phyloP scores from a whole-genome alignment of 2,888 invertebrate genomes.

The Isoperla grammatica region DNA sequence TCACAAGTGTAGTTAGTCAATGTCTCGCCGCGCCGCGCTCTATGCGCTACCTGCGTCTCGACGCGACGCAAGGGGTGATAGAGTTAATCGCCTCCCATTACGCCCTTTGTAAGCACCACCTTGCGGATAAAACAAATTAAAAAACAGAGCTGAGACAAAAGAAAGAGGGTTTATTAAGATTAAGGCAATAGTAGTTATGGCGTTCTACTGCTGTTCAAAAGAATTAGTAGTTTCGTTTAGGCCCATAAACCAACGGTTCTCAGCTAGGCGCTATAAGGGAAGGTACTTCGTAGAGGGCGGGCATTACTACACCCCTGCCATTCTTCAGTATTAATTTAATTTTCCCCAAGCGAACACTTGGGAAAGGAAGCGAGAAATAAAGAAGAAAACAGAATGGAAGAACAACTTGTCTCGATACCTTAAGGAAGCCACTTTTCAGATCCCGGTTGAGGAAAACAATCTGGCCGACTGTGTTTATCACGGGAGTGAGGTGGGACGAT shows the following conservation, averaged over 20 bases:
- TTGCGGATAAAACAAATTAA: slow-evolving; percentile 20
- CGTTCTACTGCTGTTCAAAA: slow-evolving; percentile 13
- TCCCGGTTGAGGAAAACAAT: neutral
- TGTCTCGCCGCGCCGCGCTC: no score
- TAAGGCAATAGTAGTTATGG: slow-evolving; percentile 20
- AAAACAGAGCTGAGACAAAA: slow-evolving; percentile 11
- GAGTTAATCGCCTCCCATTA: slow-evolving; percentile 13
- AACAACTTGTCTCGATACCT: slow-evolving; percentile 20
- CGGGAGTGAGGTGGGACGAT: no score
- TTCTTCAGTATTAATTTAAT: slow-evolving; percentile 25
- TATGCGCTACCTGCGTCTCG: no score
- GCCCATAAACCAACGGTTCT: slow-evolving; percentile 6
- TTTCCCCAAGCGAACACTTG: slow-evolving; percentile 26
- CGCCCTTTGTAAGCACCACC: neutral
- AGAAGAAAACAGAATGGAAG: slow-evolving; percentile 5
- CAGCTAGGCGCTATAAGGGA: neutral
- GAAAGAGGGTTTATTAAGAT: slow-evolving; percentile 19
- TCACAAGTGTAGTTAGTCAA: no score
- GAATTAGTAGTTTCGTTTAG: slow-evolving; percentile 19
- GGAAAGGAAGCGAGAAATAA: slow-evolving; percentile 19
- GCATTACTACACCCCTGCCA: slow-evolving; percentile 21
- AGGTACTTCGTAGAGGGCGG: neutral
- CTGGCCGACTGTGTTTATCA: no score
- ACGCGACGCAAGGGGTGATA: neutral
- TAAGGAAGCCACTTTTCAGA: slow-evolving; percentile 12